Evolutionary conservation across 2,797 vertebrate genomes (phyloP), one percentile per base, ranked within the genome.

Genomic region (Paratrypauchen microcephalus): DNA sequence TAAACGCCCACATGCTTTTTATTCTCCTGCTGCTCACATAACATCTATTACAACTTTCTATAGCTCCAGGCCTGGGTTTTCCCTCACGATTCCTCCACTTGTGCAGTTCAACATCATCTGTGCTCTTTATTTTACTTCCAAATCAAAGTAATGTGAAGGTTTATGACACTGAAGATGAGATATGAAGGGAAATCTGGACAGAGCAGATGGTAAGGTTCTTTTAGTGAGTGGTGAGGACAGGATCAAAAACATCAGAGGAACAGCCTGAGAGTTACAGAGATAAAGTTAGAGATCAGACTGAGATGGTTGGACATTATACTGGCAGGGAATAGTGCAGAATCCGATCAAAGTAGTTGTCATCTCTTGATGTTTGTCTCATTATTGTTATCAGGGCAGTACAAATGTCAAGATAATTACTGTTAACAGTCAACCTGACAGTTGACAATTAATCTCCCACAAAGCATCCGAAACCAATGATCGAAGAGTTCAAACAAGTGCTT

Each of bases 11-110:
- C 81, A 72, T 82, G 77, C 69, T 77, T 81, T 88, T 84, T 84
- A 85, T 85, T 73, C 79, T 86, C 76, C 86, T 76, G 71, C 82
- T 76, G 77, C 84, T 82, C 83, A 71, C 80, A 77, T 67, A 85
- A 80, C 83, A 86, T 83, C 83, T 78, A 84, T 89, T 87, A 86
- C 79, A 75, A 89, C 84, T 86, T 87, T 84, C 82, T 70, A 86
- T 83, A 86, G 86, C 88, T 86, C 21, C 18, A 66, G 86, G 88
- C 87, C 74, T 84, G 78, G 70, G 82, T 79, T 75, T 83, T 68
- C 77, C 83, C 79, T 75, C 63, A 66, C 85, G 66, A 65, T 50
- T 62, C 60, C 82, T 77, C 83, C 72, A 65, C 80, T 66, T 75
- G 45, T 74, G 78, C 70, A 68, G 82, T 83, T 80, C 68, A 83